Evolutionary conservation across 2,888 invertebrate genomes (phyloP).

Genomic region (Limenitis arthemis): DNA sequence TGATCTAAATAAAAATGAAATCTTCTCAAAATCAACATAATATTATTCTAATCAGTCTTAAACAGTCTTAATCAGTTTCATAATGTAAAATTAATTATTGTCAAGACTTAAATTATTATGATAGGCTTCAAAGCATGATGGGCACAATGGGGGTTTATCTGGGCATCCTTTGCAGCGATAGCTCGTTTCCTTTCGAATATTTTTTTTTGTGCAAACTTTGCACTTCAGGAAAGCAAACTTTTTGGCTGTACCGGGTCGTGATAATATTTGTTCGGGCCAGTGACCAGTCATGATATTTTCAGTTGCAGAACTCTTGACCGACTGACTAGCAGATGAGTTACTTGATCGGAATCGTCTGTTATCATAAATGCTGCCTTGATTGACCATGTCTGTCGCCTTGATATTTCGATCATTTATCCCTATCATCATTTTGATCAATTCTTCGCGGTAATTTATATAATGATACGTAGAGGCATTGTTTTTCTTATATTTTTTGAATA

Average conservation of each 20-base stretch:
- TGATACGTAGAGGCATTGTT: slow-evolving; percentile 14
- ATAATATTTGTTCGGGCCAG: slow-evolving; percentile 21
- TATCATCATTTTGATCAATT: slow-evolving; percentile 16
- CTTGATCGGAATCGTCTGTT: slow-evolving; percentile 13
- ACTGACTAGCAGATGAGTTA: slow-evolving; percentile 9
- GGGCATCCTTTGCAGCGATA: slow-evolving; percentile 22
- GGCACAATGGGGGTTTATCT: slow-evolving; percentile 21
- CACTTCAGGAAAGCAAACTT: slow-evolving; percentile 23
- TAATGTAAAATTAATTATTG: slow-evolving; percentile 15
- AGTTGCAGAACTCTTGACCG: slow-evolving; percentile 6
- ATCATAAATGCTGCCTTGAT: slow-evolving; percentile 11
- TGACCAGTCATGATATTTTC: slow-evolving; percentile 6
- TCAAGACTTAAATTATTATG: too few species aligned
- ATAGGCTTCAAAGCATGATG: slow-evolving; percentile 23
- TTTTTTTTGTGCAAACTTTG: slow-evolving; percentile 22
- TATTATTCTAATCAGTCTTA: slow-evolving; percentile 12
- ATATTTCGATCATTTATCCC: slow-evolving; percentile 9
- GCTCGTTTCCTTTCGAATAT: slow-evolving; percentile 19
- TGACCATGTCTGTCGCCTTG: slow-evolving; percentile 15
- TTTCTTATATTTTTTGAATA: slow-evolving; percentile 16
- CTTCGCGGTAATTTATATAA: slow-evolving; percentile 10
- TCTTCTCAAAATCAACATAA: slow-evolving; percentile 13
- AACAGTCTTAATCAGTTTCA: slow-evolving; percentile 12
- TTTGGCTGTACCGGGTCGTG: slow-evolving; percentile 12
- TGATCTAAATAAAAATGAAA: too few species aligned